Evolutionary conservation across 2,113 vertebrate genomes (phyloP).

Genomic region (Cinclus cinclus): DNA sequence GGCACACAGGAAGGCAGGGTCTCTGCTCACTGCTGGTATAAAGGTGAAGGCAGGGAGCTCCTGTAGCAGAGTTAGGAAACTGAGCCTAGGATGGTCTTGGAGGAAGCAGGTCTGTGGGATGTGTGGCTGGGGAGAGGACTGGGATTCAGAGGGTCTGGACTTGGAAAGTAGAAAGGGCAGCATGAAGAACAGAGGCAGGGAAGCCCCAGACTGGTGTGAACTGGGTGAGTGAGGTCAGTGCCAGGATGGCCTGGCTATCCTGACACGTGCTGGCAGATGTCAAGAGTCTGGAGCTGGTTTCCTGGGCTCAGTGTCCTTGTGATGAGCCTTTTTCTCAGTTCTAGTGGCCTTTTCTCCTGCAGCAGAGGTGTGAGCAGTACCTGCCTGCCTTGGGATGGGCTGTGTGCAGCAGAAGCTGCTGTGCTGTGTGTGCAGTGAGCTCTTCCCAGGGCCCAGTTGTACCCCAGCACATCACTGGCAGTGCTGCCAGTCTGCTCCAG

Average conservation of each 20-base stretch:
- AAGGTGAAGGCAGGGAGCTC: neutral
- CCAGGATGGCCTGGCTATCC: neutral
- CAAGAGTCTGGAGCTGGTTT: neutral
- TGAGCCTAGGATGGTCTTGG: neutral
- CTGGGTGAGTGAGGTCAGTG: neutral
- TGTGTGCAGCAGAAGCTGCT: neutral
- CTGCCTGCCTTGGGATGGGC: neutral
- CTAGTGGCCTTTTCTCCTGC: neutral
- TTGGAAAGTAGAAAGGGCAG: neutral
- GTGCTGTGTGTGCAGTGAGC: neutral
- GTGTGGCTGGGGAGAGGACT: neutral
- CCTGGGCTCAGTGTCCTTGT: neutral
- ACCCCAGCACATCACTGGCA: neutral
- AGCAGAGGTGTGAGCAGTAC: neutral
- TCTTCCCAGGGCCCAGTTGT: neutral
- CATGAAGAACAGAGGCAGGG: fast-evolving
- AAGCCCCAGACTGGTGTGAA: neutral
- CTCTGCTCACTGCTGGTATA: neutral
- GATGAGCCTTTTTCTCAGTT: neutral
- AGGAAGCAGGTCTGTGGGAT: neutral
- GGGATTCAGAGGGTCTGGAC: neutral
- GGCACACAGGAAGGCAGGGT: neutral
- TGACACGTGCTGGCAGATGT: fast-evolving
- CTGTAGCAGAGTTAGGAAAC: neutral
- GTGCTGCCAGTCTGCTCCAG: neutral